phyloP scores from a whole-genome alignment of 2,888 invertebrate genomes.

The Micropterix aruncella region DNA sequence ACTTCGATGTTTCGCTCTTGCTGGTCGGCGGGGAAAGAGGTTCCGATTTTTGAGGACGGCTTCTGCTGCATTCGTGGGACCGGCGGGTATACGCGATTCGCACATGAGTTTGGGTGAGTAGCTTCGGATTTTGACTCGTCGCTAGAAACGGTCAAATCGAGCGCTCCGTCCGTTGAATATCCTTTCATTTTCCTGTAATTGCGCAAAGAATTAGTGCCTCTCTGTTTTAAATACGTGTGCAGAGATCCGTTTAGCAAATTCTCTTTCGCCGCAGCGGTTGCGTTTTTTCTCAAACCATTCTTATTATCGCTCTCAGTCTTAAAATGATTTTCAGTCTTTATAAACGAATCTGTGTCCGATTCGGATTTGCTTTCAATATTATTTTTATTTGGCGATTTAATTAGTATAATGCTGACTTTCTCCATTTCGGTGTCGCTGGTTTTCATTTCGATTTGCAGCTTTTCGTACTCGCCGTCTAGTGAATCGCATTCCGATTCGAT shows the following conservation, averaged over 20 bases:
- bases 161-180: neutral
- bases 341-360: neutral
- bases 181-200: neutral
- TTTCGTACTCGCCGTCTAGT: slow-evolving; percentile 11
- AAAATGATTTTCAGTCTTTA: neutral
- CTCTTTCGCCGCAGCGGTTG: neutral
- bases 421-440: slow-evolving; percentile 10
- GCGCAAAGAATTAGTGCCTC: neutral
- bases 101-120: neutral
- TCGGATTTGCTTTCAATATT: slow-evolving; percentile 1
- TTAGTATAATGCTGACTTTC: slow-evolving; percentile 12
- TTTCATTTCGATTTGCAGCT: slow-evolving; percentile 12
- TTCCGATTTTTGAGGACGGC: no score
- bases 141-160: neutral
- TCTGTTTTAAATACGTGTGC: neutral
- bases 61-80: neutral
- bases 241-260: neutral
- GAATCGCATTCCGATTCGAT: slow-evolving; percentile 5
- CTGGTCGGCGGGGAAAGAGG: no score
- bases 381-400: slow-evolving; percentile 3
- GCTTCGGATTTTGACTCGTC: neutral
- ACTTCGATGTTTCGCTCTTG: neutral
- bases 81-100: neutral
- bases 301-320: neutral
- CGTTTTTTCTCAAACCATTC: neutral